Conservation (phyloP, 2,113 vertebrate genomes). For the Sardina pilchardus region DNA sequence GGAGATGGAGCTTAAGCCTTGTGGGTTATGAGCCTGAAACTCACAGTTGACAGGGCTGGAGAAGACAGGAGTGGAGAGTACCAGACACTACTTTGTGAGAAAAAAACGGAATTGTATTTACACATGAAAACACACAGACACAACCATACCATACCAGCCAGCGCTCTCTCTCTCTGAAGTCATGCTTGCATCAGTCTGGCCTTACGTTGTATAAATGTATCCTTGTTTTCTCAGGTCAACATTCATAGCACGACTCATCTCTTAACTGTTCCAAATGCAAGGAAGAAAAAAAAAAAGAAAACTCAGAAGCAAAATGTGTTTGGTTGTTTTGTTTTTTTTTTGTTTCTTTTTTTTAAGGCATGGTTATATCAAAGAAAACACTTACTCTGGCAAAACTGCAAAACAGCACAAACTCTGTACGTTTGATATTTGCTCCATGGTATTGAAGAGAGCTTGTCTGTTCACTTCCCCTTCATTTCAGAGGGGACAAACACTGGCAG, state of each 20-base stretch:
- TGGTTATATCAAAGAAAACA: conserved; percentile 36
- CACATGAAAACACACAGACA: background rate
- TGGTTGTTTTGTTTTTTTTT: background rate
- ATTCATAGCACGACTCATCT: conserved; percentile 49
- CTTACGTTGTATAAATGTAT: conserved; percentile 50
- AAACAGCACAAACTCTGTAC: conserved; percentile 65
- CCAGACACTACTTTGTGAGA: background rate
- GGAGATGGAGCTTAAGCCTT: conserved; percentile 22
- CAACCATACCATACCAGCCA: background rate
- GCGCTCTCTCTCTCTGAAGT: background rate
- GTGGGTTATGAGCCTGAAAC: conserved; percentile 22
- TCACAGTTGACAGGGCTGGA: background rate
- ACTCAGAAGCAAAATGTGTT: background rate
- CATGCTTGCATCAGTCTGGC: conserved; percentile 43
- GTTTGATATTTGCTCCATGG: conserved; percentile 56
- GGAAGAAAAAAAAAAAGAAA: background rate
- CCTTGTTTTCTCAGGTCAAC: conserved; percentile 68
- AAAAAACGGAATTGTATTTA: background rate
- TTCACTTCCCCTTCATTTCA: conserved; percentile 59
- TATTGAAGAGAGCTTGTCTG: conserved; percentile 61
- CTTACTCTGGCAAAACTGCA: conserved; percentile 45
- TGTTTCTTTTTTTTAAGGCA: conserved; percentile 44
- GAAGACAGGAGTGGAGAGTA: background rate
- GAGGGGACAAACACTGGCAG: conserved; percentile 26
- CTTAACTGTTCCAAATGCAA: background rate